Conservation (phyloP, 1,140 invertebrate genomes). For the Mycetomoellerius zeteki region DNA sequence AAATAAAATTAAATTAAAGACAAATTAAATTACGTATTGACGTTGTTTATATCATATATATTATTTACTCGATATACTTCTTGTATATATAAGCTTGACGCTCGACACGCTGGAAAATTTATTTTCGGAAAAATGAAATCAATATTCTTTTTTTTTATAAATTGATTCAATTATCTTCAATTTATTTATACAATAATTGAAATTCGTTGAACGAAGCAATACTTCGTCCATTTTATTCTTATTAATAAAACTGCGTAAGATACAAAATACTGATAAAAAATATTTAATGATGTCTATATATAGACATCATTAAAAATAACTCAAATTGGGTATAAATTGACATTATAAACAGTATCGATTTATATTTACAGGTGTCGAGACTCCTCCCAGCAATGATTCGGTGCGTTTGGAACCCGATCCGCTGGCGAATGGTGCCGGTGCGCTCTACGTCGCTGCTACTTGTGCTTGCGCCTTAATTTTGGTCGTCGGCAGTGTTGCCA, state of each 20-base stretch:
- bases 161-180: neutral
- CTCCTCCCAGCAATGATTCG: conserved; percentile 89
- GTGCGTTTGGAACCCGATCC: conserved; percentile 89
- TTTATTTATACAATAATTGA: neutral
- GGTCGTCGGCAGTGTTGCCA: conserved; percentile 91
- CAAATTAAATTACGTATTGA: conserved; percentile 2
- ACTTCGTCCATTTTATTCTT: neutral
- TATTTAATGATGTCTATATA: too few relatives aligned
- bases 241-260: neutral
- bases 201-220: neutral
- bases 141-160: neutral
- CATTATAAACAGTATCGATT: neutral
- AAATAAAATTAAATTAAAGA: conserved; percentile 42
- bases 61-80: neutral
- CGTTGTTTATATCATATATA: neutral
- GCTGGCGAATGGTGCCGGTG: conserved; percentile 89
- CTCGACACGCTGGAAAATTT: neutral
- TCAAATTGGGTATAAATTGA: too few relatives aligned
- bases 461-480: conserved; percentile 93
- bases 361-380: conserved; percentile 86
- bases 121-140: neutral
- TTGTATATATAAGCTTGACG: too few relatives aligned
- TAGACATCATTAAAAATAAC: too few relatives aligned
- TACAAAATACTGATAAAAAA: too few relatives aligned
- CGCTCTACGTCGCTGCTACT: conserved; percentile 93